Evolutionary conservation across 2,888 invertebrate genomes (phyloP), one percentile per base, ranked within the genome.

Genomic region (Philhelius pedissequus): DNA sequence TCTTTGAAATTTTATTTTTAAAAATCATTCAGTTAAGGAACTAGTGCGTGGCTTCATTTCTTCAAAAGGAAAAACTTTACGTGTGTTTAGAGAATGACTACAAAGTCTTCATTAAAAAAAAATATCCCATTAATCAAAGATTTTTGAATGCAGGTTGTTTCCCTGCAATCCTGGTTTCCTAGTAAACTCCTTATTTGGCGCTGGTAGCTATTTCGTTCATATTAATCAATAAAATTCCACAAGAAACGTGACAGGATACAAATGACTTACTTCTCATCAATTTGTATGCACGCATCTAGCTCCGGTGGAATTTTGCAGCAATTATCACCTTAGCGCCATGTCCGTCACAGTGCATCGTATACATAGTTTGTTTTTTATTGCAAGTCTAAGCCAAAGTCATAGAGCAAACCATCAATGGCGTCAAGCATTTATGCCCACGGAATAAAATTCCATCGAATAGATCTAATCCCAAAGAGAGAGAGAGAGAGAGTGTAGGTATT

Each of bases 241-340:
- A n/a, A 22, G 3, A 64, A 64, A 73, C 69, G 62, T 78, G 83
- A 78, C 78, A 83, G 83, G 73, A 78, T 70, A 83, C 74, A 78
- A 83, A 83, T 83, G 78, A 74, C 83, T 83, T 83, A 83, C 69
- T 83, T 78, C 64, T 43, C 48, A 50, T n/a, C 78, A 69, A 83
- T 78, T 83, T 69, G 69, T 83, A 83, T 78, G 83, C 83, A 78
- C 40, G 18, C 73, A 74, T 83, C 78, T 54, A 35, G 68, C 62
- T 62, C 9, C 52, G n/a, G 22, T 64, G 78, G 78, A 83, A 83
- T 83, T 78, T 58, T 58, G 69, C 62, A 64, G 74, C 83, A 83
- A 83, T 83, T 83, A 83, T 83, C 83, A 83, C 83, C 83, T 84
- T 68, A 84, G 79, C 84, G 79, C 84, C 84, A 84, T 45, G 79